phyloP scores from a whole-genome alignment of 2,888 invertebrate genomes.

The Euplagia quadripunctaria region DNA sequence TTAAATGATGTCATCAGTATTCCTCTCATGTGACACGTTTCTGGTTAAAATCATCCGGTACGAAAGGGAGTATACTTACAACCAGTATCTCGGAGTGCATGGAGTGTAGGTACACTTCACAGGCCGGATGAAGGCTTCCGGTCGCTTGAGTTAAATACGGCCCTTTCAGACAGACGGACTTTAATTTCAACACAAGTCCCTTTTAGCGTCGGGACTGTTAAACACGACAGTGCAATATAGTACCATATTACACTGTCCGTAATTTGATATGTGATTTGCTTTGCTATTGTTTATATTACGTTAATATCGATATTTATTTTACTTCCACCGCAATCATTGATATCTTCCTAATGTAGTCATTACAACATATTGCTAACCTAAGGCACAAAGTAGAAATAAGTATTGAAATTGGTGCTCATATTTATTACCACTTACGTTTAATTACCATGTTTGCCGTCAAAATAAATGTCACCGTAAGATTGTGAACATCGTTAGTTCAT shows the following conservation, averaged over 20 bases:
- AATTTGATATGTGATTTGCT: slow-evolving; percentile 31
- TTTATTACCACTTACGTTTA: too few species aligned
- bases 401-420: too few species aligned
- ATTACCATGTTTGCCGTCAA: too few species aligned
- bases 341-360: too few species aligned
- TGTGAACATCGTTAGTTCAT: too few species aligned
- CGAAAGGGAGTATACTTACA: slow-evolving; percentile 41
- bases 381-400: too few species aligned
- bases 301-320: too few species aligned
- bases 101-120: slow-evolving; percentile 36
- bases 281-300: slow-evolving; percentile 8
- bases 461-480: too few species aligned
- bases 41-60: slow-evolving; percentile 35
- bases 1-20: slow-evolving; percentile 43
- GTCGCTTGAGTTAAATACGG: slow-evolving; percentile 63
- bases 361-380: too few species aligned
- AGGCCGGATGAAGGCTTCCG: slow-evolving; percentile 63
- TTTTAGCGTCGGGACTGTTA: slow-evolving; percentile 39
- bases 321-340: too few species aligned
- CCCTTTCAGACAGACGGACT: slow-evolving; percentile 53
- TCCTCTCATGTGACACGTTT: slow-evolving; percentile 43
- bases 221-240: slow-evolving; percentile 14
- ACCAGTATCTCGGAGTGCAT: slow-evolving; percentile 23
- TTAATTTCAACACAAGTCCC: slow-evolving; percentile 53
- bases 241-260: slow-evolving; percentile 22